phyloP scores from a whole-genome alignment of 2,888 invertebrate genomes.

The Caenorhabditis sp. region DNA sequence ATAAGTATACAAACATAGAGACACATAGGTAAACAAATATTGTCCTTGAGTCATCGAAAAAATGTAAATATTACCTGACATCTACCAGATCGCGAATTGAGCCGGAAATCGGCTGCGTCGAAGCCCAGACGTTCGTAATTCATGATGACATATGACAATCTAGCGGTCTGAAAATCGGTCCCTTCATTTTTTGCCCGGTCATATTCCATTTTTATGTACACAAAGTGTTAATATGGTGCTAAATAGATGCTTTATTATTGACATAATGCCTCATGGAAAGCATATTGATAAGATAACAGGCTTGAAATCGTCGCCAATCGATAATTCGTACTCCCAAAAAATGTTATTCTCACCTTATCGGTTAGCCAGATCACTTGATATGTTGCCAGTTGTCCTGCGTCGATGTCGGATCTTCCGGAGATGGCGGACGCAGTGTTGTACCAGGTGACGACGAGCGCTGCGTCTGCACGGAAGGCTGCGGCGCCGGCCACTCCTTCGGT shows the following conservation, averaged over 20 bases:
- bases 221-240: conserved; percentile 34
- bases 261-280: conserved; percentile 1
- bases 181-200: not conserved
- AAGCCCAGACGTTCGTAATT: conserved; percentile 91
- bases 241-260: conserved; percentile 13
- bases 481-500: conserved; percentile 82
- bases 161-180: conserved; percentile 46
- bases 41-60: not conserved
- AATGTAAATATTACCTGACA: conserved; percentile 56
- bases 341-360: conserved; percentile 82
- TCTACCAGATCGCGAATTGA: conserved; percentile 67
- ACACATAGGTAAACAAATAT: not conserved
- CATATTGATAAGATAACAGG: not conserved
- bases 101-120: conserved; percentile 78
- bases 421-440: conserved; percentile 71
- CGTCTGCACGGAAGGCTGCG: conserved; percentile 88
- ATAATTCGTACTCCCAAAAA: too few relatives aligned
- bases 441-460: conserved; percentile 90
- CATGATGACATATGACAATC: conserved; percentile 86
- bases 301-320: too few relatives aligned
- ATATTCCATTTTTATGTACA: not conserved
- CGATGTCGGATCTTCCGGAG: conserved; percentile 69
- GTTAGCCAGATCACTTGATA: conserved; percentile 75
- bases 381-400: conserved; percentile 68
- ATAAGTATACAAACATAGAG: too few relatives aligned